Base-by-base conservation (phyloP, 2,113 vertebrate genomes). In the Centropus unirufus region DNA sequence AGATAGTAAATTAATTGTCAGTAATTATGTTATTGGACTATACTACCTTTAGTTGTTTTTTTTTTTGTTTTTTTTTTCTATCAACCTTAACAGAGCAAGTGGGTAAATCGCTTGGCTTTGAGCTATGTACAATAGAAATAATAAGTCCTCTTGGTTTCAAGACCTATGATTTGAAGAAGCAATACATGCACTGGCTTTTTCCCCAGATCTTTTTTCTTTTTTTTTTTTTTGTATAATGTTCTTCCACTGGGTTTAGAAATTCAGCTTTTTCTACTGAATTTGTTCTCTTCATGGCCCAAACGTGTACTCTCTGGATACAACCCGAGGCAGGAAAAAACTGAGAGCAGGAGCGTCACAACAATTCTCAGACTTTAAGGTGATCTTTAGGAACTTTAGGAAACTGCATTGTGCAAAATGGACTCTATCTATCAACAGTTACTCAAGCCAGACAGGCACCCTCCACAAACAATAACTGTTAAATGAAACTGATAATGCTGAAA, bases 401-500 rank as follows among this genome's bases (percentile, higher is more conserved):
- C 8, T n/a, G 8, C 21, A 39, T 49, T 76, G 29, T 42, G 52
- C 17, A 62, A 70, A 86, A 58, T 70, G 16, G 16, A 75, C 18
- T 44, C 42, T 59, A 63, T 59, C 32, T 22, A 36, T 77, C 54
- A 92, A 90, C 90, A 42, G 54, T 89, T 87, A 90, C 44, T 73
- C 62, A 77, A 77, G 32, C 39, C 57, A 93, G 69, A 54, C 14
- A 83, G 42, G 39, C 58, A 76, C 8, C 5, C 21, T 89, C 47
- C 42, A 75, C 22, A 80, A 91, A 64, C 3, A 29, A 26, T 26
- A 74, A 51, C 14, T 76, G 14, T 64, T 90, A 73, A 90, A 55
- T 92, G 87, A 94, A 95, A 93, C 14, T 42, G 54, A 64, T 82
- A 86, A 42, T 47, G 59, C 24, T 87, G 68, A 93, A 94, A 81